phyloP scores from a whole-genome alignment of 2,113 vertebrate genomes.

The Boulengeromyrus knoepffleri region DNA sequence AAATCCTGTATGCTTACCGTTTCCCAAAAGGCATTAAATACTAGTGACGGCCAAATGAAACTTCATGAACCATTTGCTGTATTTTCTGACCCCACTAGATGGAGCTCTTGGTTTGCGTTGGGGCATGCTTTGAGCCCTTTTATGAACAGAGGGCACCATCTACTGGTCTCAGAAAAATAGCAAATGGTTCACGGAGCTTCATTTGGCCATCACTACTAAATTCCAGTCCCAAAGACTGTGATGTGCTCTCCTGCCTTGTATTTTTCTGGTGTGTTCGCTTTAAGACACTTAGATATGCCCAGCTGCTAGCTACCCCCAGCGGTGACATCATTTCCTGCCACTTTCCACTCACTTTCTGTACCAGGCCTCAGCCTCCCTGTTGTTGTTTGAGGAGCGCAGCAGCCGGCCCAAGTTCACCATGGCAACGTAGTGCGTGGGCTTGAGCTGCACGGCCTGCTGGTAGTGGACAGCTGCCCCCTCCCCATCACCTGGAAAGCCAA shows the following conservation, averaged over 20 bases:
- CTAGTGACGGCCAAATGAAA: neutral
- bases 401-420: conserved; percentile 95
- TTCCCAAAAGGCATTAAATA: neutral
- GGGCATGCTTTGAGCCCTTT: neutral
- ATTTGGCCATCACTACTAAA: neutral
- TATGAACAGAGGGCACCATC: neutral
- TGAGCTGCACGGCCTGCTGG: conserved; percentile 78
- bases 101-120: neutral
- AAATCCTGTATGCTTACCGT: neutral
- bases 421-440: conserved; percentile 83
- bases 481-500: conserved; percentile 60
- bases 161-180: neutral
- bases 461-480: conserved; percentile 77
- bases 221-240: neutral
- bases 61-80: neutral
- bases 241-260: neutral
- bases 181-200: neutral
- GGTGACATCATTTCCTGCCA: neutral
- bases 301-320: neutral
- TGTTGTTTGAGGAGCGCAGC: conserved; percentile 79
- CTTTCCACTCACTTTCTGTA: conserved; percentile 73
- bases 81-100: neutral
- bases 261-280: neutral
- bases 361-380: conserved; percentile 80
- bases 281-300: neutral